Evolutionary conservation across 2,888 invertebrate genomes (phyloP).

Genomic region (Ichneumon xanthorius): DNA sequence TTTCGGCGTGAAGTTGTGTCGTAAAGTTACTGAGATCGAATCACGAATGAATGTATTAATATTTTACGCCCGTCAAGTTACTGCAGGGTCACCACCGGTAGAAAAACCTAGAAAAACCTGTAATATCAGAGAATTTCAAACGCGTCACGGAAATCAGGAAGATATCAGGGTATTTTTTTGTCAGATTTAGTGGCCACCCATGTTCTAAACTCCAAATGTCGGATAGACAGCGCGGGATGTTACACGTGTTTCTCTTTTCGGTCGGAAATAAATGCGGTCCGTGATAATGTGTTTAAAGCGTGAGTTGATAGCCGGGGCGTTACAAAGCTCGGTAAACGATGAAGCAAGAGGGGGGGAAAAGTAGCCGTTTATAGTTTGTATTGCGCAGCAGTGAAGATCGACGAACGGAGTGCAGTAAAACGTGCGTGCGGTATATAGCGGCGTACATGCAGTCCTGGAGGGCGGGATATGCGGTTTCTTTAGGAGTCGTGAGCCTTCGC

Average conservation of each 20-base stretch:
- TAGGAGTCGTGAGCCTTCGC: conserved; percentile 56
- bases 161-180: background rate
- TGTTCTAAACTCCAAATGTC: background rate
- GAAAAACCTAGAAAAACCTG: background rate
- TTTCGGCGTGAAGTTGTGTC: too few relatives aligned
- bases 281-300: conserved; percentile 62
- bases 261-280: conserved; percentile 1
- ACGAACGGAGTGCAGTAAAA: conserved; percentile 23
- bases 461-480: conserved; percentile 28
- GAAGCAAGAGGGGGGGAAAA: conserved; percentile 47
- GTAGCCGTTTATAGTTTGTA: conserved; percentile 58
- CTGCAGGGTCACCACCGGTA: background rate
- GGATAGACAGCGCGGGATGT: background rate
- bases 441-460: conserved; percentile 10
- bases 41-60: too few relatives aligned
- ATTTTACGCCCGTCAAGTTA: background rate
- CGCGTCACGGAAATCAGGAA: background rate
- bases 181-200: background rate
- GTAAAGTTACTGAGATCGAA: too few relatives aligned
- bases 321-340: conserved; percentile 49
- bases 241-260: conserved; percentile 12
- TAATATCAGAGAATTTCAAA: background rate
- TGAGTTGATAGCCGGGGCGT: conserved; percentile 38
- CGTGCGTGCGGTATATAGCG: conserved; percentile 25
- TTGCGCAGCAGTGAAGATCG: conserved; percentile 32